Base-by-base conservation (phyloP, 23 tunicate species). In the Clavelina lepadiformis region DNA sequence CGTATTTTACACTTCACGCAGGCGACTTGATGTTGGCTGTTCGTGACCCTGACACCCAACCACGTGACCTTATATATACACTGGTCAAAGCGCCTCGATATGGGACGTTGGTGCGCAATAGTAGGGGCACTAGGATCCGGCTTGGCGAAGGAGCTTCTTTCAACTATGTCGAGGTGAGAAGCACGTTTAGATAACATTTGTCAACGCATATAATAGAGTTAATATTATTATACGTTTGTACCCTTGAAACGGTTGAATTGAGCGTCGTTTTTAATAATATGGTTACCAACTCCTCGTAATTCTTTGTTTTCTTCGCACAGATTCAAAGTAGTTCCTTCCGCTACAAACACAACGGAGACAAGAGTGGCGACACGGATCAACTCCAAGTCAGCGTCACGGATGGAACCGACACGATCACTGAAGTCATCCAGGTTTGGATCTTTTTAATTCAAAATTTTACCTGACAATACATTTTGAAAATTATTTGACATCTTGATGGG, bases 301-400 rank as follows among this genome's bases (percentile, higher is more conserved):
- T 44, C 18, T 11, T 44, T 18, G 18, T 44, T 18, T 44, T 18
- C 50, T n/a, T 54, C 24, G 60, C 37, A 7, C 33, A 67, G 73
- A 46, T 67, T 22, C 62, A 30, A 18, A 21, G 58, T 25, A 38
- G 73, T 3, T 45, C 57, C 15, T 25, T 89, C 0, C 76, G 54
- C 24, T 89, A 89, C 46, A 51, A 64, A 5, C 85, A 89, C 65
- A 57, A 75, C 21, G 97, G 97, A 20, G 59, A 57, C 0, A 61
- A 54, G 11, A 2, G 36, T 32, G 24, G 46, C 3, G 28, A 34
- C 3, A 41, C 75, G 24, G 97, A 89, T 55, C 88, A 81, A 34
- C 35, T 89, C 29, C 97, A 81, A 69, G 68, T 89, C 63, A 89
- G 97, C 65, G 89, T 89, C 1, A 78, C 89, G 0, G 97, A 89